Evolutionary conservation across 2,113 vertebrate species (phyloP), one percentile per base, ranked within the genome.

Genomic region (Theristicus caerulescens): DNA sequence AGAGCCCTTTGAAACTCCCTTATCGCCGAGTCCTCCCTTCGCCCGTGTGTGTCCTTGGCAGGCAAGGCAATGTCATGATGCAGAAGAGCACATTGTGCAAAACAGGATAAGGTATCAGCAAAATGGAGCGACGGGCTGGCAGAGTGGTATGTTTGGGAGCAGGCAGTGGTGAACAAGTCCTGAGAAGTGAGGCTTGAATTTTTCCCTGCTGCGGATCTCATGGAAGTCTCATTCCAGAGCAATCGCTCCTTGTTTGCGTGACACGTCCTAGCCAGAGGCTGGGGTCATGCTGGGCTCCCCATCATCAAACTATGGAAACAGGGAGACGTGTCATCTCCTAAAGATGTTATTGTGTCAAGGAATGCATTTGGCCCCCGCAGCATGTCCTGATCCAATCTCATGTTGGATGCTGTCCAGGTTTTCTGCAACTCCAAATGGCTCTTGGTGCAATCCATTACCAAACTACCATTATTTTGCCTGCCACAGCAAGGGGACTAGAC

Each of bases 341-440:
- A 34, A 67, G 67, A 44, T 3, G 36, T 71, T 16, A 49, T 24
- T 19, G 25, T 16, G 0, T 67, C 36, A 74, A 51, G 80, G 61
- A 84, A 57, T 2, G 44, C 0, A 0, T 65, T 32, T 24, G 72
- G 59, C 49, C 78, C 21, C 1, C 0, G 21, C 36, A 11, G 31
- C 1, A 0, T 29, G 29, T 81, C 44, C 86, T 12, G 61, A 40
- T 86, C 86, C 83, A 17, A 0, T 40, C 93, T 64, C 66, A 8
- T 1, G 0, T 21, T 97, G 96, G 97, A 85, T 24, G 27, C 40
- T n/a, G 5, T 91, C 96, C 95, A 94, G 73, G 25, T 47, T 46
- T 89, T 71, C 67, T 79, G 69, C 70, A 55, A 54, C 73, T 88
- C 83, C 90, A 64, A 8, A 2, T 4, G 52, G 64, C 72, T 91